phyloP scores from a whole-genome alignment of 2,113 vertebrate genomes.

The Chrysemys picta region DNA sequence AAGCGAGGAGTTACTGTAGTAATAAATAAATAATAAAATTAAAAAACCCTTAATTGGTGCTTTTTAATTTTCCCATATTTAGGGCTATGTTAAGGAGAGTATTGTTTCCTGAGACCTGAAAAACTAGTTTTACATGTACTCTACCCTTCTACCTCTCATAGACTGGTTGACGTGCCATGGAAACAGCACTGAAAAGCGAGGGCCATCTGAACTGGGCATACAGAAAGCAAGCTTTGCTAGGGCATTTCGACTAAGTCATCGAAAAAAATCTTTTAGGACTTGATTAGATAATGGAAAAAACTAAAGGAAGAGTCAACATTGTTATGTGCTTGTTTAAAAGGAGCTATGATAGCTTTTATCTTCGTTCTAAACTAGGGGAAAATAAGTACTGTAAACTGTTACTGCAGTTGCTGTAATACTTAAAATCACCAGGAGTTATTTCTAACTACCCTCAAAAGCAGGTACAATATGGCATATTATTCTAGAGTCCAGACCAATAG shows the following conservation, averaged over 20 bases:
- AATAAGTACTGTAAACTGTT: neutral
- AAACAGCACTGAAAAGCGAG: neutral
- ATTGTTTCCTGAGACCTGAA: neutral
- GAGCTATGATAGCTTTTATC: neutral
- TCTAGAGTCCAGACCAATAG: neutral
- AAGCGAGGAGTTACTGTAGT: too few species aligned
- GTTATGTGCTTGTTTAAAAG: neutral
- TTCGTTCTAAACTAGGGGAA: neutral
- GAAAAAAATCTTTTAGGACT: neutral
- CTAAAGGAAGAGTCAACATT: neutral
- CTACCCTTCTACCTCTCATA: neutral
- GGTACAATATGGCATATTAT: neutral
- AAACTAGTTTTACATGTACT: neutral
- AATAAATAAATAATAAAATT: neutral
- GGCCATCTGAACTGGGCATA: neutral
- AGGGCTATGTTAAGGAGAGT: neutral
- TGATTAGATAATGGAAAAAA: neutral
- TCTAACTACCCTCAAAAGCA: neutral
- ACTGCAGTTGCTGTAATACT: neutral
- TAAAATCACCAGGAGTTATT: neutral
- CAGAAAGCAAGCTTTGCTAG: neutral
- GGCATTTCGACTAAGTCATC: neutral
- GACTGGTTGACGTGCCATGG: neutral
- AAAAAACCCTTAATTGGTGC: neutral
- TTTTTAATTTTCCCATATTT: neutral